Conservation (phyloP, 2,113 vertebrate species). For the Bombycilla garrulus region DNA sequence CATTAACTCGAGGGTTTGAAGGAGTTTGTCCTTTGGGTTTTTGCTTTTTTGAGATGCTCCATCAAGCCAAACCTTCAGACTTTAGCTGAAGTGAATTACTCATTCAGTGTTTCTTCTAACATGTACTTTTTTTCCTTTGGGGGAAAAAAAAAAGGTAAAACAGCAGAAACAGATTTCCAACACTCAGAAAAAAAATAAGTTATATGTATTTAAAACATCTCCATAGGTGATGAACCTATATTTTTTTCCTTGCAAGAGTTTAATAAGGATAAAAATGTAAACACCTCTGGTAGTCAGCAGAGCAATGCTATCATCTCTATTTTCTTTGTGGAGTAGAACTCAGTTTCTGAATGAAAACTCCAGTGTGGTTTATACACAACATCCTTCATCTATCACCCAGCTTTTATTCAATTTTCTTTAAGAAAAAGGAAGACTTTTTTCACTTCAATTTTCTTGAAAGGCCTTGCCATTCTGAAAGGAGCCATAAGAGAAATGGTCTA, state of each 20-base stretch:
- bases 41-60: neutral
- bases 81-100: neutral
- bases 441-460: neutral
- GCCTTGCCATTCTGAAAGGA: neutral
- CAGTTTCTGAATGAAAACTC: neutral
- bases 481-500: neutral
- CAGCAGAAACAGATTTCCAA: neutral
- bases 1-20: neutral
- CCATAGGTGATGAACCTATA: neutral
- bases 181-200: neutral
- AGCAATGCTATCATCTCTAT: neutral
- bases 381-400: neutral
- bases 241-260: neutral
- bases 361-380: neutral
- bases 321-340: neutral
- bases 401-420: neutral
- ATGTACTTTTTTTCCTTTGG: neutral
- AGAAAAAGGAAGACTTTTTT: neutral
- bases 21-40: neutral
- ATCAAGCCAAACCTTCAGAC: neutral
- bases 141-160: rapidly evolving
- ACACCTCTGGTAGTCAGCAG: neutral
- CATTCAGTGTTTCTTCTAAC: neutral
- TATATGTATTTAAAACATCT: neutral
- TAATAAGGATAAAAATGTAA: neutral